A percentile compares a stretch with the other conserved stretches of the same genome.
These are phyloP conservation scores for Rousettus leschenaultii DNA, from an alignment of 2,113 vertebrate genomes.

Conservation along the genomic window DNA sequence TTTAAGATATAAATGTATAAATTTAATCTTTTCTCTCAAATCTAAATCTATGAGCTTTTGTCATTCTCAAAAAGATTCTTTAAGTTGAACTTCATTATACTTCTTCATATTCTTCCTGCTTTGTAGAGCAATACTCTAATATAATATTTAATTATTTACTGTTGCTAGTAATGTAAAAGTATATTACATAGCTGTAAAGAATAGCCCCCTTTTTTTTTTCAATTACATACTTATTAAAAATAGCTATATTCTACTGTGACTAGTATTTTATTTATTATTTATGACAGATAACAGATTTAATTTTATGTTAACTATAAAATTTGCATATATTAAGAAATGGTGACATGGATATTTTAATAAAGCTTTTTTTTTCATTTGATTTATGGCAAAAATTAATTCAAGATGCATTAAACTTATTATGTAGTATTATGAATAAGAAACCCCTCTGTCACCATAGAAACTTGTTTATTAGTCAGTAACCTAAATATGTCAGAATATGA, in stretches of 20 bases:
- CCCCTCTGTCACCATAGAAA: neutral
- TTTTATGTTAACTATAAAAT: neutral
- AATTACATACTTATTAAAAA: neutral
- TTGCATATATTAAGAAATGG: neutral
- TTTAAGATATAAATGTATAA: neutral
- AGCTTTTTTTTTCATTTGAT: neutral
- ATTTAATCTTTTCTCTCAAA: constrained; percentile 29
- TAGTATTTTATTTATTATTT: neutral
- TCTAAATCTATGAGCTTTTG: neutral
- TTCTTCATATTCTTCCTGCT: neutral
- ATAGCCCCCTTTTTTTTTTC: neutral
- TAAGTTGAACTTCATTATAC: neutral
- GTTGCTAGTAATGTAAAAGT: neutral
- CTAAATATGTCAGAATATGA: neutral
- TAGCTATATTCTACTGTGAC: neutral
- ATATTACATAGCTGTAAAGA: neutral
- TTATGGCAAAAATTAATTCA: neutral
- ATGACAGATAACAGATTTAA: neutral
- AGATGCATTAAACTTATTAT: neutral
- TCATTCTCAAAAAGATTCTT: neutral
- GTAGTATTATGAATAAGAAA: neutral
- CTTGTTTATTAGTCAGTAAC: neutral
- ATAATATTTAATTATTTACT: neutral
- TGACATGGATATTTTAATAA: neutral
- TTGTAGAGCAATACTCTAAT: neutral